Conservation (phyloP, 2,113 vertebrate genomes). For the Pitta sordida region DNA sequence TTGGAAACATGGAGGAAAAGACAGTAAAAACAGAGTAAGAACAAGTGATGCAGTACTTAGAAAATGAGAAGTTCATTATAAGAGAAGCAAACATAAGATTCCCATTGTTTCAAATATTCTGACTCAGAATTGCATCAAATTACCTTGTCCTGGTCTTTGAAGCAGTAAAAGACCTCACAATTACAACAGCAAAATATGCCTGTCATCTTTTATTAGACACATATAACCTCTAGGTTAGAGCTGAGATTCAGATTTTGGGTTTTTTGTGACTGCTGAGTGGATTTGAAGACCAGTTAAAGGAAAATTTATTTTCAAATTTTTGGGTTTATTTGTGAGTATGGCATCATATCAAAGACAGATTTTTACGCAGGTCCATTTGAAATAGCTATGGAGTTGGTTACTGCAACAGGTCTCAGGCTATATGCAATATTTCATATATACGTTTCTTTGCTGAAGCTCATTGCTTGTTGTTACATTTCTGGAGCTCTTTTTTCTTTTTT, state of each 20-base stretch:
- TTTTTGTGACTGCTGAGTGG: neutral
- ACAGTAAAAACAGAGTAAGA: neutral
- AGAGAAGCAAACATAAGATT: neutral
- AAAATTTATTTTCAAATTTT: neutral
- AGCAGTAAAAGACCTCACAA: neutral
- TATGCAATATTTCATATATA: neutral
- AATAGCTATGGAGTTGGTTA: neutral
- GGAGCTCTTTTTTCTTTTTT: neutral
- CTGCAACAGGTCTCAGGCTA: neutral
- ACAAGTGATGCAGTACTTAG: neutral
- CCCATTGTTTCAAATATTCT: neutral
- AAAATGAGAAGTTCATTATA: neutral
- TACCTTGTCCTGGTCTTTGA: neutral
- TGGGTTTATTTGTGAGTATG: neutral
- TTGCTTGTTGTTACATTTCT: neutral
- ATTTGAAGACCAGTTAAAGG: neutral
- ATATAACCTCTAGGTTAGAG: neutral
- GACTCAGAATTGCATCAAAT: neutral
- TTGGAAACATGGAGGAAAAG: neutral
- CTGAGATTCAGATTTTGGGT: neutral
- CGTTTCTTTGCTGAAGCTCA: neutral
- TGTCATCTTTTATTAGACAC: neutral
- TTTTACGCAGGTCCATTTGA: neutral
- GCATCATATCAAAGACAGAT: neutral
- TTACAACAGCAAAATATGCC: neutral